These are phyloP conservation scores for Protonemura montana DNA, from an alignment of 2,888 invertebrate genomes.

Conservation along the genomic window DNA sequence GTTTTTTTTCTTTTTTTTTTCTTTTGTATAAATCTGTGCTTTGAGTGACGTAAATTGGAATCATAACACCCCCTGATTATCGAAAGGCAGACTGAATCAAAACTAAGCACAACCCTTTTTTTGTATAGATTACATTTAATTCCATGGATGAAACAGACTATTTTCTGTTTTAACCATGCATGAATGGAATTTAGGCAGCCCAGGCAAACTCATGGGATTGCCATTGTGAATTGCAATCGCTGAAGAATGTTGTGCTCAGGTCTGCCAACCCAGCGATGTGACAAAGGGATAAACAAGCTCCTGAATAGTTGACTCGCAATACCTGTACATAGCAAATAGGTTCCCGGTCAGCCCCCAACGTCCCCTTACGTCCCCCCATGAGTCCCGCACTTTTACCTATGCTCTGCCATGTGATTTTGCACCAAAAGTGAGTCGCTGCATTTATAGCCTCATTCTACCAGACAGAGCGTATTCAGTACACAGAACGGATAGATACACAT, in stretches of 20 bases:
- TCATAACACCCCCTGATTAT: neutral
- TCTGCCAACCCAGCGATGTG: neutral
- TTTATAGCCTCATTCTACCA: neutral
- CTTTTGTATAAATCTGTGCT: neutral
- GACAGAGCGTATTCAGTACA: neutral
- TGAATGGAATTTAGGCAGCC: neutral
- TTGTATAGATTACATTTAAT: neutral
- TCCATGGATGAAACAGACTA: neutral
- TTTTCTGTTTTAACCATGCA: neutral
- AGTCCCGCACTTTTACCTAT: too few relatives aligned
- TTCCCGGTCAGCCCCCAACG: neutral
- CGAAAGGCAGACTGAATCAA: neutral
- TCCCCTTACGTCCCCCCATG: too few relatives aligned
- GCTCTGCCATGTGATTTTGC: too few relatives aligned
- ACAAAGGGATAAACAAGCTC: neutral
- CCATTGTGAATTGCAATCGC: neutral
- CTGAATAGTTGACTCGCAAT: neutral
- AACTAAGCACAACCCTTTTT: neutral
- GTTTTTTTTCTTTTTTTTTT: too few relatives aligned
- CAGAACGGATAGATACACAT: neutral
- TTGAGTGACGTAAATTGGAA: neutral
- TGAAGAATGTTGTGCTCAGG: neutral
- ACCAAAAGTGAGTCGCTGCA: neutral
- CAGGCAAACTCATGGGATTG: neutral
- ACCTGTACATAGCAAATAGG: too few relatives aligned